Evolutionary conservation across 2,888 invertebrate species (phyloP), one percentile per base, ranked within the genome.

Genomic region (Dasysyrphus tricinctus): DNA sequence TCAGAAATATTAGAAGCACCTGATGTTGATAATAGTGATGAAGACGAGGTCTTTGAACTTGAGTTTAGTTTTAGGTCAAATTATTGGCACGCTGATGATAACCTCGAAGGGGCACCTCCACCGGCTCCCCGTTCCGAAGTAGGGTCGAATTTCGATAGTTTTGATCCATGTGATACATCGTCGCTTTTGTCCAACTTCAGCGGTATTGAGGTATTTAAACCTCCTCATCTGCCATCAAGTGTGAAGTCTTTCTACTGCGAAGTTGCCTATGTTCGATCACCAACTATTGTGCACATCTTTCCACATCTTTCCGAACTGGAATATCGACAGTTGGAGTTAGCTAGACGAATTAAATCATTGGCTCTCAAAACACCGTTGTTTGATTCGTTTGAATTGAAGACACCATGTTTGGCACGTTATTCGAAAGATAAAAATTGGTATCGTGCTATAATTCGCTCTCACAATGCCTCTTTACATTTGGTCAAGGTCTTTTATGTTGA

Each of bases 401-500:
- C 92, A 89, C 72, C 93, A 92, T 97, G 97, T 90, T 91, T 95
- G 79, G 94, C 95, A 42, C 91, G 94, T 59, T 96, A 94, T 88
- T 91, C 93, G 0, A 94, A 94, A 70, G 96, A 96, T 90, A 92
- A 93, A 0, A 89, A 92, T 44, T 97, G 96, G 96, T 96, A 97
- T 90, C 93, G 97, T 81, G 96, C 95, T 0, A 90, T 93, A 14
- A 94, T 97, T 70, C 90, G 94, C 56, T 93, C 94, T 70, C 92
- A 93, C 67, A 93, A 94, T 87, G 90, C 92, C 44, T 89, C 89
- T 0, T 91, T 93, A 19, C 91, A 92, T 7, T 89, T 91, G 69
- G 93, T 96, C 0, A 94, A 94, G 89, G 95, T 97, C 0, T 93
- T 93, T 88, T 97, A 95, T 91, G 94, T 97, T 0, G 97, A 97